A percentile compares a stretch with the other conserved stretches of the same genome.
Conservation (phyloP, 2,888 invertebrate species). For the Lysandra bellargus region DNA sequence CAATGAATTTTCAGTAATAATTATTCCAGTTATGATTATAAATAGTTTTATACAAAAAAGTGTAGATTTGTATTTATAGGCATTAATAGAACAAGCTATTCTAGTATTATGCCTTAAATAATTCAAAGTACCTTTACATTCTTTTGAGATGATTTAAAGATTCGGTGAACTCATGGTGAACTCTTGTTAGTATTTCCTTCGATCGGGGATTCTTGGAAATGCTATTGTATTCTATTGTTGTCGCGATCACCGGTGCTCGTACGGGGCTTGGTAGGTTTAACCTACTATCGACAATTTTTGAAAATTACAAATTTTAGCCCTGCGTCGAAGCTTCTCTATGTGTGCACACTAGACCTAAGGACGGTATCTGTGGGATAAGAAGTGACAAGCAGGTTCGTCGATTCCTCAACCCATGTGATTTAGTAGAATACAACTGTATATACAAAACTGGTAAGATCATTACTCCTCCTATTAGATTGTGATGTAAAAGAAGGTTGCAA, state of each 20-base stretch:
- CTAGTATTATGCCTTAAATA: too few relatives aligned
- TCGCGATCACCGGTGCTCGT: too few relatives aligned
- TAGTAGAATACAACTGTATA: constrained; percentile 6
- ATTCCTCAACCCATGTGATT: constrained; percentile 1
- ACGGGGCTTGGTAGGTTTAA: too few relatives aligned
- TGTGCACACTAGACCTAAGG: neutral
- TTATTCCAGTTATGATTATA: neutral
- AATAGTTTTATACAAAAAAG: neutral
- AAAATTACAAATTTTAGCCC: neutral
- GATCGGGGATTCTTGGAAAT: too few relatives aligned
- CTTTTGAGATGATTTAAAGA: too few relatives aligned
- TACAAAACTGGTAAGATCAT: constrained; percentile 2
- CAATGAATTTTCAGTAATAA: neutral
- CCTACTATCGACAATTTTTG: neutral
- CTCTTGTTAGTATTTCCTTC: too few relatives aligned
- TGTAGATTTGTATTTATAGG: too few relatives aligned
- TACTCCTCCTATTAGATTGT: neutral
- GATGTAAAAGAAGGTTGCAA: neutral
- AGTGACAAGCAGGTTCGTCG: neutral
- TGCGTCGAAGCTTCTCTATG: constrained; percentile 13
- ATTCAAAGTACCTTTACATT: too few relatives aligned
- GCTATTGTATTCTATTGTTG: too few relatives aligned
- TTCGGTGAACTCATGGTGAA: too few relatives aligned
- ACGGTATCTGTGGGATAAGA: neutral
- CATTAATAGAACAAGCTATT: too few relatives aligned